Evolutionary conservation across 2,113 vertebrate species (phyloP).

Genomic region (Odobenus rosmarus): DNA sequence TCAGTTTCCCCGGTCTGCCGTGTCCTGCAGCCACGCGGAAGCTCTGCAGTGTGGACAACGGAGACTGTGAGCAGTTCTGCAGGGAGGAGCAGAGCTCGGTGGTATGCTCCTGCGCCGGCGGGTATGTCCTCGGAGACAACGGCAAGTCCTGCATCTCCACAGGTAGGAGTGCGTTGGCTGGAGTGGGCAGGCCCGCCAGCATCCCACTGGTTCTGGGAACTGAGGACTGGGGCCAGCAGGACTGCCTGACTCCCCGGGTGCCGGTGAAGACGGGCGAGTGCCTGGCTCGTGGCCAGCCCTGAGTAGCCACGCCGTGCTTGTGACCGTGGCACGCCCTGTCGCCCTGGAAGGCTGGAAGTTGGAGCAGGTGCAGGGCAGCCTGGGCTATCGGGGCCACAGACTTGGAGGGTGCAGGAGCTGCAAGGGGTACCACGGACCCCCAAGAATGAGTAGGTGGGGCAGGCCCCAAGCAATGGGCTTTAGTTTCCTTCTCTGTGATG

Average conservation of each 20-base stretch:
- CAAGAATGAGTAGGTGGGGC: accelerated
- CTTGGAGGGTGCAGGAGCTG: neutral
- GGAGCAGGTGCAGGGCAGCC: neutral
- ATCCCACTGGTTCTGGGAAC: neutral
- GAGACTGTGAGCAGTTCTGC: slow-evolving; percentile 95
- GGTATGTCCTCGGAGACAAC: slow-evolving; percentile 89
- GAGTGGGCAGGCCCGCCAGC: neutral
- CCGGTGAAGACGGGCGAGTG: neutral
- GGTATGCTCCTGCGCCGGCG: slow-evolving; percentile 89
- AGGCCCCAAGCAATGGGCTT: neutral
- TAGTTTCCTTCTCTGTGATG: neutral
- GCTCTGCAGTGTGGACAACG: slow-evolving; percentile 92
- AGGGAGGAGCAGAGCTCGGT: slow-evolving; percentile 71
- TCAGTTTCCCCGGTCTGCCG: neutral
- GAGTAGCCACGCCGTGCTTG: no score
- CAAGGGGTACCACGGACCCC: neutral
- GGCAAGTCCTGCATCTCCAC: slow-evolving; percentile 88
- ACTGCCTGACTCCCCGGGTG: neutral
- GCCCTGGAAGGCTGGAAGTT: neutral
- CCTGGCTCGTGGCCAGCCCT: neutral
- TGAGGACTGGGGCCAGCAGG: neutral
- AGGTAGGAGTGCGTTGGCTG: slow-evolving; percentile 80
- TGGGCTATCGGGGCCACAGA: neutral
- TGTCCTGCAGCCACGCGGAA: slow-evolving; percentile 85
- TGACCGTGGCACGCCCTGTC: neutral